Base-by-base conservation (phyloP, 1,140 invertebrate genomes). In the Drosophila varians region DNA sequence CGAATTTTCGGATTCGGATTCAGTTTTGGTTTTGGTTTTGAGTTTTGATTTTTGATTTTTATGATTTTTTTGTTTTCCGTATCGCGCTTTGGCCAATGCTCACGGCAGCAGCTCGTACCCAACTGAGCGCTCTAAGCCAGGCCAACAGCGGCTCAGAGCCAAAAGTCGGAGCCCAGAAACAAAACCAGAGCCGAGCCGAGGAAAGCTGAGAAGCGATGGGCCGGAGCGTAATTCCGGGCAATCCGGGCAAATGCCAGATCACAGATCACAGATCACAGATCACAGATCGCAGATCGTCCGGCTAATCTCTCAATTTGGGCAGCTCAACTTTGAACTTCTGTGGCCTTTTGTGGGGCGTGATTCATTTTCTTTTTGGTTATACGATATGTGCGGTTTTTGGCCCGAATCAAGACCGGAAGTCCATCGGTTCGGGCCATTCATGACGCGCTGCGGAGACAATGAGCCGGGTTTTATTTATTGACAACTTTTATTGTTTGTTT, bases 31-130 rank as follows among this genome's bases (percentile, higher is more conserved):
- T 31, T 31, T 31, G n/a, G n/a, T n/a, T n/a, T 31, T 31, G 7
- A 8, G 4, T 40, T 40, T 40, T 16, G 7, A 40, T 40, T 18
- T 40, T 40, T 4, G 14, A 40, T 51, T 26, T 68, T 56, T 58
- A 4, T 23, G 19, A 6, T 28, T 74, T 68, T 51, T 36, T 34
- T 46, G 36, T 16, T 69, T 77, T 77, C 53, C 82, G 82, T 82
- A 80, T 58, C 53, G 69, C 77, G 83, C 82, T 77, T 71, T 82
- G 48, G 77, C 77, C 74, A 80, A 86, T 74, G 72, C 75, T 68
- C 74, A 61, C 83, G 83, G 74, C 82, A 74, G 82, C 82, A 82
- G 83, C 74, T 88, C 74, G 43, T 71, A 82, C 77, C 74, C 74
- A 87, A 87, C 82, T 87, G 82, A 86, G 75, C 62, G 61, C 49